These are phyloP conservation scores for Amphiduros pacificus DNA, from an alignment of 2,888 invertebrate genomes.

Conservation along the genomic window DNA sequence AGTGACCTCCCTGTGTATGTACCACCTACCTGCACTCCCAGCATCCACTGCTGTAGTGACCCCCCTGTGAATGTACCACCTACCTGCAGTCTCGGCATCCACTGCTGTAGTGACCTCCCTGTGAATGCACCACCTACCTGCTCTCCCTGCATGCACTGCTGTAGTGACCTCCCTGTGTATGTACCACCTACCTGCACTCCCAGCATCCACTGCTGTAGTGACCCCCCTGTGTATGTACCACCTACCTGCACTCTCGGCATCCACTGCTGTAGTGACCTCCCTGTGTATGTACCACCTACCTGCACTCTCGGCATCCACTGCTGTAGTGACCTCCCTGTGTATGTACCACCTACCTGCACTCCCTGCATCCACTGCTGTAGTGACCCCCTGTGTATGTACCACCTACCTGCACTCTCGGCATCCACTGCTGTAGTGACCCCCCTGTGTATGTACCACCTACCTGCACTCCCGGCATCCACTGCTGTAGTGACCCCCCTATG, in stretches of 20 bases:
- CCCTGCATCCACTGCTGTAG: too few relatives aligned
- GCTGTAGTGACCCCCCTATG: conserved; percentile 46
- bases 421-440: background rate
- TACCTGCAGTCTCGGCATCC: conserved; percentile 32
- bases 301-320: too few relatives aligned
- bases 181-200: too few relatives aligned
- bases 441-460: conserved; percentile 22
- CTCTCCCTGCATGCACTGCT: too few relatives aligned
- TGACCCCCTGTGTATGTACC: background rate
- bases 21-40: conserved; percentile 43
- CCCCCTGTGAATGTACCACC: conserved; percentile 41
- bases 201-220: too few relatives aligned
- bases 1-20: background rate
- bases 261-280: conserved; percentile 47
- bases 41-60: conserved; percentile 48
- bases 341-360: too few relatives aligned
- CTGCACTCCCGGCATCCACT: conserved; percentile 50
- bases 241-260: conserved; percentile 49
- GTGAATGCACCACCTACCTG: conserved; percentile 31
- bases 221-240: background rate
- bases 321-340: too few relatives aligned
- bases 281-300: conserved; percentile 43
- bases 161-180: too few relatives aligned
- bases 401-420: background rate
- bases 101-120: background rate